These are phyloP conservation scores for Siderastrea radians DNA, from an alignment of 92 coral and sea anemone genomes.

Conservation along the genomic window DNA sequence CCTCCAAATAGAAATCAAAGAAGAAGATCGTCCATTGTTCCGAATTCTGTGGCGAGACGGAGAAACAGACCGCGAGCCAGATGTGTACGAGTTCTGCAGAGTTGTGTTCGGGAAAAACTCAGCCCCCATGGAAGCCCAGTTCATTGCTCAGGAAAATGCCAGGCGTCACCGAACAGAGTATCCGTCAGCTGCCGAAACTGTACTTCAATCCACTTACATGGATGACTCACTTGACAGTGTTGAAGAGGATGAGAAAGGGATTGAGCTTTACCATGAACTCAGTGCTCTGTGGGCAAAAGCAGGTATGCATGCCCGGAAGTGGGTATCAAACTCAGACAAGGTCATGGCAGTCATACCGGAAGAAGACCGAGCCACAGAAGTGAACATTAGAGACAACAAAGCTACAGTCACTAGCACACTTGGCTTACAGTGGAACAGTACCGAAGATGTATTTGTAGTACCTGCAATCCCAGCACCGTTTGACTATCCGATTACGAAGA, in stretches of 20 bases:
- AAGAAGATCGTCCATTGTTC: constrained; percentile 52
- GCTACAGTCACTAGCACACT: constrained; percentile 40
- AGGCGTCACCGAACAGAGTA: constrained; percentile 35
- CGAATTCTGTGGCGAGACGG: constrained; percentile 55
- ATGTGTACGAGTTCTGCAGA: constrained; percentile 53
- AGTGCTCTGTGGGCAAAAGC: constrained; percentile 52
- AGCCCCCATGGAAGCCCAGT: constrained; percentile 67
- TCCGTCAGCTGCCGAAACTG: constrained; percentile 63
- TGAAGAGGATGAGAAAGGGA: constrained; percentile 44
- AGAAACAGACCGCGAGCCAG: constrained; percentile 35
- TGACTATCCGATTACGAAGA: constrained; percentile 45
- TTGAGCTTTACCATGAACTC: constrained; percentile 68
- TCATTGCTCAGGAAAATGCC: constrained; percentile 74
- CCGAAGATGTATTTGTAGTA: constrained; percentile 19
- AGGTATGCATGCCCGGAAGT: constrained; percentile 71
- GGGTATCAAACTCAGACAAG: constrained; percentile 57
- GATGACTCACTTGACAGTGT: constrained; percentile 66
- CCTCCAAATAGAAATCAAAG: constrained; percentile 48
- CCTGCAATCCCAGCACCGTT: constrained; percentile 12
- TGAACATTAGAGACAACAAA: constrained; percentile 43
- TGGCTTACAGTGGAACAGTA: constrained; percentile 45
- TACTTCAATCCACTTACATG: constrained; percentile 69
- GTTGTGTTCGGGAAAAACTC: constrained; percentile 66
- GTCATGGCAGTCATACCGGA: constrained; percentile 59
- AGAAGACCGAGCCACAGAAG: constrained; percentile 63